Evolutionary conservation across 2,888 invertebrate genomes (phyloP).

Genomic region (Dioctria linearis): DNA sequence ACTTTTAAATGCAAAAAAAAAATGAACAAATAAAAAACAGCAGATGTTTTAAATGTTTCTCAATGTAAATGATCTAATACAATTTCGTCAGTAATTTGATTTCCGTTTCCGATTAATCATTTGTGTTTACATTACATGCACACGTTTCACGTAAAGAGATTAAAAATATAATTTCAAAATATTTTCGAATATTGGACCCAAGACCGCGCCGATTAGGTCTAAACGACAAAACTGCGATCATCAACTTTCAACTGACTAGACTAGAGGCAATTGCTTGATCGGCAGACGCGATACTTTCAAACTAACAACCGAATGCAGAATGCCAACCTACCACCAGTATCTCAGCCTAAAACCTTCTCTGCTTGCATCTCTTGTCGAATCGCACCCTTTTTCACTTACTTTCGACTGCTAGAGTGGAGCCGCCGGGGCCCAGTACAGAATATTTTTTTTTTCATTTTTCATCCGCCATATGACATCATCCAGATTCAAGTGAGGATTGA

Average conservation of each 20-base stretch:
- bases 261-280: slow-evolving; percentile 23
- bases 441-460: slow-evolving; percentile 28
- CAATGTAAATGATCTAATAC: neutral
- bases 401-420: slow-evolving; percentile 1
- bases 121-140: neutral
- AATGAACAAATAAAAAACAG: neutral
- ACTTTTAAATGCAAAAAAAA: neutral
- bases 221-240: slow-evolving; percentile 7
- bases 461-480: slow-evolving; percentile 48
- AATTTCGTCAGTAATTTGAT: neutral
- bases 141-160: neutral
- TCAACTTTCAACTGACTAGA: slow-evolving; percentile 20
- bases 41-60: neutral
- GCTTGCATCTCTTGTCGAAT: slow-evolving; percentile 10
- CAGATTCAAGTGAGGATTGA: slow-evolving; percentile 29
- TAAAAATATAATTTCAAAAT: neutral
- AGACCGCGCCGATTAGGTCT: slow-evolving; percentile 5
- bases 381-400: slow-evolving; percentile 28
- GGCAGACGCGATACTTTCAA: neutral
- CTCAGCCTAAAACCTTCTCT: neutral
- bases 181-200: slow-evolving; percentile 14
- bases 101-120: neutral
- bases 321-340: neutral
- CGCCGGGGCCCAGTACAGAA: no score
- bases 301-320: slow-evolving; percentile 28